phyloP scores from a whole-genome alignment of 2,113 vertebrate genomes.

The Nibea coibor region DNA sequence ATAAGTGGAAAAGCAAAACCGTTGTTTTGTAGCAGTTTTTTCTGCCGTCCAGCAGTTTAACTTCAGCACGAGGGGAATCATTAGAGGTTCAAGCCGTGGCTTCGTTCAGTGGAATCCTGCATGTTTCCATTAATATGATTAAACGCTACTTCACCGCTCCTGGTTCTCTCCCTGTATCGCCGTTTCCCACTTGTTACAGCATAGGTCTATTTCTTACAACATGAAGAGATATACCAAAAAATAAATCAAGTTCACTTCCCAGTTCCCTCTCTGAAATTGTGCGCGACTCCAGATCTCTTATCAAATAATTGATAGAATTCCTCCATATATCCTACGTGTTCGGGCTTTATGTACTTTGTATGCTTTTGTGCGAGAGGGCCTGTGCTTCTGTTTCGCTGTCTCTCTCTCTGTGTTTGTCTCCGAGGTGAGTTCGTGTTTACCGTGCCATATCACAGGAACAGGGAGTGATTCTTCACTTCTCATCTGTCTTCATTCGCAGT shows the following conservation, averaged over 20 bases:
- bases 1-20: too few relatives aligned
- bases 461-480: constrained; percentile 36
- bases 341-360: constrained; percentile 49
- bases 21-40: too few relatives aligned
- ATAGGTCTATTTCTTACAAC: constrained; percentile 35
- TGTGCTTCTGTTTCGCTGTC: constrained; percentile 28
- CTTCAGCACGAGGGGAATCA: too few relatives aligned
- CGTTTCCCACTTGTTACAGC: constrained; percentile 25
- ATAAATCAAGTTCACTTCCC: constrained; percentile 64
- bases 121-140: constrained; percentile 50
- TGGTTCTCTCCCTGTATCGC: constrained; percentile 32
- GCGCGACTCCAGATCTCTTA: constrained; percentile 57
- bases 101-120: too few relatives aligned
- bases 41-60: too few relatives aligned
- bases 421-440: constrained; percentile 45
- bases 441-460: constrained; percentile 31
- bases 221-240: constrained; percentile 53
- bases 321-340: constrained; percentile 10
- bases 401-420: constrained; percentile 37
- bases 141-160: constrained; percentile 19
- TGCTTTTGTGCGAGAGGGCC: constrained; percentile 30
- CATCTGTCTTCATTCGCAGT: constrained; percentile 63
- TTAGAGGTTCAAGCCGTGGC: too few relatives aligned
- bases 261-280: constrained; percentile 58
- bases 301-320: constrained; percentile 73